Percentiles rank a stretch among this genome's conserved stretches.
Evolutionary conservation across 2,113 vertebrate genomes (phyloP).

Genomic region (Otolemur garnettii): DNA sequence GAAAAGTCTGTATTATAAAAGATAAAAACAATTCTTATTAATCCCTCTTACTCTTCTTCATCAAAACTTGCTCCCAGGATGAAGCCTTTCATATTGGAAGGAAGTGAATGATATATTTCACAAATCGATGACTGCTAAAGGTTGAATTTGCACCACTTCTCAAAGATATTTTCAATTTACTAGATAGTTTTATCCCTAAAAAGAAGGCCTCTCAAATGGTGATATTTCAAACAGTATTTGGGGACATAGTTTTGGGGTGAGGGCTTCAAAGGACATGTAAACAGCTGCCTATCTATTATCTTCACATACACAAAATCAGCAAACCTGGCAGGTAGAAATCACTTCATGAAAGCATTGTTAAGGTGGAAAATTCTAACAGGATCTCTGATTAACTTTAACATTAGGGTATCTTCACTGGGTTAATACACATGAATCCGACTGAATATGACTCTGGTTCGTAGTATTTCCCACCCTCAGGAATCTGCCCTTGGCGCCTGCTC

Average conservation of each 20-base stretch:
- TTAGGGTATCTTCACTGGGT: not conserved
- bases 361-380: not conserved
- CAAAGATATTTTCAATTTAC: slow-evolving; percentile 42
- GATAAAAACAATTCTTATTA: not conserved
- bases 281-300: not conserved
- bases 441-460: not conserved
- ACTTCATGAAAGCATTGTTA: not conserved
- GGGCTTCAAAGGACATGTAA: not conserved
- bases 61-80: not conserved
- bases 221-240: slow-evolving; percentile 22
- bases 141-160: not conserved
- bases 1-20: not conserved
- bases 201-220: not conserved
- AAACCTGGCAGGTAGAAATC: not conserved
- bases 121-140: slow-evolving; percentile 7
- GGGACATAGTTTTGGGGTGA: not conserved
- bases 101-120: not conserved
- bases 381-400: slow-evolving; percentile 14
- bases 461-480: not conserved
- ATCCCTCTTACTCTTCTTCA: not conserved
- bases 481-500: not conserved
- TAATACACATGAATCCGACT: not conserved
- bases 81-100: not conserved
- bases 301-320: not conserved
- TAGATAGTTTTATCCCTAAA: slow-evolving; percentile 11